Base-by-base conservation (phyloP, 2,797 vertebrate species). In the Gobionotothen gibberifrons region DNA sequence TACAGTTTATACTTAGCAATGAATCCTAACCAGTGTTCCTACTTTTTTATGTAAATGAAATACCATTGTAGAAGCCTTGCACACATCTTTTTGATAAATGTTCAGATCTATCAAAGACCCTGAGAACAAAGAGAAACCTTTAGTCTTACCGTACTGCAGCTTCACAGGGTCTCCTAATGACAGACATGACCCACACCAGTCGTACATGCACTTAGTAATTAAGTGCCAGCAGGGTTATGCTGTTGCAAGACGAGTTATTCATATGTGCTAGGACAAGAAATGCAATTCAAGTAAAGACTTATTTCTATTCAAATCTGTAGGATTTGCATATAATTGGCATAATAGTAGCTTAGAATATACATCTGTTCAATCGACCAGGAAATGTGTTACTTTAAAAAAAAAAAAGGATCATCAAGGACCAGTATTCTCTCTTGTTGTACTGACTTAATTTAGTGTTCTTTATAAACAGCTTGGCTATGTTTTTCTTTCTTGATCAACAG, bases 311-410 rank as follows among this genome's bases (percentile, higher is more conserved):
- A 84, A 76, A 83, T 42, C 69, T 76, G 40, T 42, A 49, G 68
- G 69, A 83, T 84, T 85, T 85, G 73, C 73, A 84, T 88, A 67
- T 79, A 66, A 79, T 77, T 79, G 75, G 47, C 12, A 52, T 67
- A 79, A 70, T 57, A 56, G 71, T 66, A 44, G 54, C 49, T 75
- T 68, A 70, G 75, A 82, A 72, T 21, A 79, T 4, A 42, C 47
- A 66, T 74, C 22, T 72, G 71, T 78, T 73, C 29, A 16, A 58
- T 78, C 74, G 76, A 67, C 71, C 77, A 71, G 78, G 65, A 79
- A 76, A 86, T 85, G 26, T 47, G 47, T 84, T 65, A 26, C 40
- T 72, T 19, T 54, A 81, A 80, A 52, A 55, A 62, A 26, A 26
- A 5, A 26, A 26, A 26, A 4, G 4, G 40, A 14, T 22, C 55